These are phyloP conservation scores for Acipenser ruthenus DNA, from an alignment of 2,797 vertebrate genomes.

Conservation along the genomic window DNA sequence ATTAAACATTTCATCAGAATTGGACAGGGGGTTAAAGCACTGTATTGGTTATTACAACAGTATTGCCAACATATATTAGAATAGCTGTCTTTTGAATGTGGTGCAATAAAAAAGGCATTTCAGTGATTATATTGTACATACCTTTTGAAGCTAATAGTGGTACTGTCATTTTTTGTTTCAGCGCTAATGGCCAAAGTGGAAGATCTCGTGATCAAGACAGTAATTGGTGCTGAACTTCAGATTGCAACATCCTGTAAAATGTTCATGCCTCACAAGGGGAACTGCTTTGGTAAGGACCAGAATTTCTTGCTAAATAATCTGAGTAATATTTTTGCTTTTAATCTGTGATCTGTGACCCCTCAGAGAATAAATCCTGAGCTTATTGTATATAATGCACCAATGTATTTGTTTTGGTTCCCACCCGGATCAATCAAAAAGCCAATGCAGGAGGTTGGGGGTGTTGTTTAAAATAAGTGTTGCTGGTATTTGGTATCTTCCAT, in stretches of 20 bases:
- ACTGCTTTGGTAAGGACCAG: conserved; percentile 83
- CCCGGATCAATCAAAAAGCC: no score
- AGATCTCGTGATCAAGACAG: conserved; percentile 89
- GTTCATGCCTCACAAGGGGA: conserved; percentile 81
- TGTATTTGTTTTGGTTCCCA: no score
- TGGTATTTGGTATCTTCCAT: conserved; percentile 51
- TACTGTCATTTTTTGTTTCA: conserved; percentile 35
- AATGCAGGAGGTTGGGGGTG: no score
- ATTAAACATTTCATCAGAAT: no score
- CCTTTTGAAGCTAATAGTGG: not conserved
- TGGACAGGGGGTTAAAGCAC: no score
- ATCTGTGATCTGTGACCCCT: no score
- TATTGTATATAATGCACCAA: no score
- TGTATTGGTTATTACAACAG: not conserved
- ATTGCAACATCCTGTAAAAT: conserved; percentile 88
- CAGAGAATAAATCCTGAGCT: no score
- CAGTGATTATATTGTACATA: not conserved
- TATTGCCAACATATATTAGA: not conserved
- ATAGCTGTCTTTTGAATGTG: not conserved
- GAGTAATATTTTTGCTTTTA: no score
- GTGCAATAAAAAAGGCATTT: not conserved
- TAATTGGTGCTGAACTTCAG: conserved; percentile 81
- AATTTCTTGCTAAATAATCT: no score
- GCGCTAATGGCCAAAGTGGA: conserved; percentile 87
- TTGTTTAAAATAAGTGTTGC: conserved; percentile 24